Evolutionary conservation across 2,113 vertebrate species (phyloP), one percentile per base, ranked within the genome.

Genomic region (Ciconia boyciana): DNA sequence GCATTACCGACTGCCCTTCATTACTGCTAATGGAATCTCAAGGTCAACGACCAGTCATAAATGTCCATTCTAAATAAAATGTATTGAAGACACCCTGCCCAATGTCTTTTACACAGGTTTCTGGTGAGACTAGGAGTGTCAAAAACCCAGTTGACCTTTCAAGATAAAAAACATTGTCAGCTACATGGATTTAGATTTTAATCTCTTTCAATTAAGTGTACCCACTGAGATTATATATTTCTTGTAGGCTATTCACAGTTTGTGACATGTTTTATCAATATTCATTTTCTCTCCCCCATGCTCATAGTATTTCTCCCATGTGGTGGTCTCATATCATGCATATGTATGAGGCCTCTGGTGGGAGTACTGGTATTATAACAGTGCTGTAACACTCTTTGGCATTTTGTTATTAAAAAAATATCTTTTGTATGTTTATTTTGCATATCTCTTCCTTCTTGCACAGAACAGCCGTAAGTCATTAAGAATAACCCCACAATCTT

Each of bases 11-110:
- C 70, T 88, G 96, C 81, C 98, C 98, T 98, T 98, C 98, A 95
- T 97, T 96, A 98, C 96, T 66, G 36, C 97, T 98, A 98, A 98
- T 98, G 98, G 97, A 97, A 98, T 96, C 96, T 93, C 98, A 98
- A 98, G 98, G 98, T 97, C 98, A 98, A 96, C 17, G 29, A 97
- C 97, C 93, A 93, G 61, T 72, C 98, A 95, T 97, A 98, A 98
- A 98, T 29, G 96, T 98, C 96, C 94, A 96, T 64, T 95, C 96
- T 97, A 98, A 98, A 98, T 91, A 97, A 97, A 98, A 97, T 93
- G 95, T 78, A 97, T 97, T 71, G 75, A 32, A 97, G 96, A 96
- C 95, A 96, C 83, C 51, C 95, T 98, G 96, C 89, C 92, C 97
- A 96, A 57, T 74, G 89, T 34, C 94, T 89, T 96, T 94, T 94